Base-by-base conservation (phyloP, 2,888 invertebrate species). In the Ganaspis brasiliensis region DNA sequence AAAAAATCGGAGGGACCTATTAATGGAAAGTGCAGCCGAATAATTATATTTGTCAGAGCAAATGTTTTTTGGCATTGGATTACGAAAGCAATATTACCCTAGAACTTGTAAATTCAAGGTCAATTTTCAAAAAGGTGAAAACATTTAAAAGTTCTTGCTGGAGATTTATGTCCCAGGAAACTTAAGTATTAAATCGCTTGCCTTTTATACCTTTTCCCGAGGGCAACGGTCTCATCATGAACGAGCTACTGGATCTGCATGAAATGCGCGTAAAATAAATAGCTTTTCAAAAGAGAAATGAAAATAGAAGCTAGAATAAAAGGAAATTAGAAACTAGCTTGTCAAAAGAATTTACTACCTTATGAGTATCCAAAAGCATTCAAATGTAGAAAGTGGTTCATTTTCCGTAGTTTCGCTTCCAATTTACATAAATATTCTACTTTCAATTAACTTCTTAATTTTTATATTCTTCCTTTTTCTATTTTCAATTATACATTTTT, bases 191-290 rank as follows among this genome's bases (percentile, higher is more conserved):
- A 67, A 67, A 67, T 67, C 45, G 45, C 67, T 45, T 21, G 45
- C 45, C 67, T 40, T 24, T 45, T 67, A 67, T 45, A 26, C 24
- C n/a, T 67, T n/a, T 45, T n/a, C 67, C 67, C n/a, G 26, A 40
- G 67, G 67, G 67, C 67, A 45, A 67, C 8, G 40, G 40, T 67
- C 45, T 67, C 45, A 45, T 67, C 67, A 67, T 67, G 45, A 67
- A 40, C 45, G 67, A n/a, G 45, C 67, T 67, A 67, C 45, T 24
- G 45, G 45, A 45, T 45, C 45, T 67, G n/a, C 45, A 45, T 67
- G 45, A 67, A 67, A 45, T 40, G 9, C n/a, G 45, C 45, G 67
- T 67, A 45, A 67, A 67, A 40, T 67, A 45, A 45, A 67, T 45
- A 45, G 19, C 45, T n/a, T 67, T 45, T 45, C n/a, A 10, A 52